Percentiles rank a stretch among this genome's conserved stretches.
These are phyloP conservation scores for Gortyna flavago DNA, from an alignment of 2,888 invertebrate species.

Conservation along the genomic window DNA sequence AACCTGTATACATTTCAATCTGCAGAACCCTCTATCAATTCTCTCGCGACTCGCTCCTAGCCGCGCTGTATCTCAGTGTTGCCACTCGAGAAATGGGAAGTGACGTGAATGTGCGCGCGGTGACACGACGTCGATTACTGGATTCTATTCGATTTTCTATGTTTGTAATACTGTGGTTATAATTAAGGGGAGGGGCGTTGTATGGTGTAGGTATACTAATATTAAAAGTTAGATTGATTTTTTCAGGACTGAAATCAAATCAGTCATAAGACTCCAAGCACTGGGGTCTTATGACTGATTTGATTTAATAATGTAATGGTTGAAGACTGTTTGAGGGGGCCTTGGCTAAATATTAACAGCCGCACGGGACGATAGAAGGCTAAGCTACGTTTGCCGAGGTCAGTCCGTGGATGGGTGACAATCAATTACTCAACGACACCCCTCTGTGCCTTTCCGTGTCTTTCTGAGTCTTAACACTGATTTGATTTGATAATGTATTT, in stretches of 20 bases:
- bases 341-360: background rate
- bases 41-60: background rate
- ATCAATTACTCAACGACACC: background rate
- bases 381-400: too few relatives aligned
- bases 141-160: constrained; percentile 71
- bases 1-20: too few relatives aligned
- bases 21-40: constrained; percentile 45
- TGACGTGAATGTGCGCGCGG: constrained; percentile 75
- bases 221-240: constrained; percentile 1
- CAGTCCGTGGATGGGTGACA: too few relatives aligned
- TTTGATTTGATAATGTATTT: background rate
- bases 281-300: background rate
- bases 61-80: constrained; percentile 64
- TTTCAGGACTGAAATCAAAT: background rate
- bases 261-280: background rate
- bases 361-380: background rate
- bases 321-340: background rate
- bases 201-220: background rate
- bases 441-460: too few relatives aligned
- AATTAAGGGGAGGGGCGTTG: constrained; percentile 55
- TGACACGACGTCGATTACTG: constrained; percentile 76
- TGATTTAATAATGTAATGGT: background rate
- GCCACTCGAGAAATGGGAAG: constrained; percentile 76
- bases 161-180: constrained; percentile 58
- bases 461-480: background rate